Conservation (phyloP, 37 sponge, comb jelly and placozoan genomes). For the Chondrilla cf. caribensis region DNA sequence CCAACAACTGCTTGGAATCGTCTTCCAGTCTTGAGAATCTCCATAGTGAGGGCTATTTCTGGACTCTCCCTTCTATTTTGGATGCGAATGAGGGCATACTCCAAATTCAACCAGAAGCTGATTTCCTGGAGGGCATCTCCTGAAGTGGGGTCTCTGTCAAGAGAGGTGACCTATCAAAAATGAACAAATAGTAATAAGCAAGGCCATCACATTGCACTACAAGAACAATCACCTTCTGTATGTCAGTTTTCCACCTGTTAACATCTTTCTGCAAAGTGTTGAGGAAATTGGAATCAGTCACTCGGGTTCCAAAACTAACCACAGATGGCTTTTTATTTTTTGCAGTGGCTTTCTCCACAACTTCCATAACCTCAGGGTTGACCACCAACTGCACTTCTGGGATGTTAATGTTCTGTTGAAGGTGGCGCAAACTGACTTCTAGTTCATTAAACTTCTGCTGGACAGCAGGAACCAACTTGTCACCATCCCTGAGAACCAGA, state of each 20-base stretch:
- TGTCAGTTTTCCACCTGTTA: constrained; percentile 92
- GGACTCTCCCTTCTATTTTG: constrained; percentile 76
- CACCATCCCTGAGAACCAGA: constrained; percentile 72
- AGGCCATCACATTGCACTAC: too few species aligned
- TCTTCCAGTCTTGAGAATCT: constrained; percentile 91
- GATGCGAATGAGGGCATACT: constrained; percentile 85
- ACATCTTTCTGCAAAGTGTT: constrained; percentile 95
- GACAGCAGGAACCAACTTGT: constrained; percentile 93
- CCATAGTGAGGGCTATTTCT: constrained; percentile 91
- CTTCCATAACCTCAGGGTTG: constrained; percentile 64
- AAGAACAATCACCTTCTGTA: constrained; percentile 75
- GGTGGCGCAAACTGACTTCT: constrained; percentile 91
- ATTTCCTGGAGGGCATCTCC: constrained; percentile 98
- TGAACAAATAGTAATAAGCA: too few species aligned
- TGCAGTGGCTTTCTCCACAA: constrained; percentile 63
- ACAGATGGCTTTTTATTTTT: constrained; percentile 55
- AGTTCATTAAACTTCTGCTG: constrained; percentile 97
- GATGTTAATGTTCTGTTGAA: constrained; percentile 99
- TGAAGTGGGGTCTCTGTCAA: constrained; percentile 92
- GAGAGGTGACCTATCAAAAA: constrained; percentile 75
- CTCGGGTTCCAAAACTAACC: constrained; percentile 66
- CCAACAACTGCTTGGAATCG: constrained; percentile 94
- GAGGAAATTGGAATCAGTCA: constrained; percentile 88
- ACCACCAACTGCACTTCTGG: constrained; percentile 90
- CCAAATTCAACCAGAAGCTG: constrained; percentile 97